phyloP scores from a whole-genome alignment of 2,797 vertebrate species.

The Semotilus atromaculatus region DNA sequence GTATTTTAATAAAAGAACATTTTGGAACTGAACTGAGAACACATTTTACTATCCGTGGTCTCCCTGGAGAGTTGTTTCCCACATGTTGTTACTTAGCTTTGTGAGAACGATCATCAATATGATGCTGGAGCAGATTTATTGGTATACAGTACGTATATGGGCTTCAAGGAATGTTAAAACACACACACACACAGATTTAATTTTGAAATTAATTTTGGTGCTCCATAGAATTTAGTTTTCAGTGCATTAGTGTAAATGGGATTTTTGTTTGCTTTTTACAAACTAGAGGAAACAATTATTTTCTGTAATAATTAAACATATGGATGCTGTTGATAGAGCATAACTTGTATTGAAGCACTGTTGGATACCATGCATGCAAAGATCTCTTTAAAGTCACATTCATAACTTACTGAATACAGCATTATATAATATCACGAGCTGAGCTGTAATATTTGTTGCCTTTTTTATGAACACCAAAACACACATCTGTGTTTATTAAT shows the following conservation, averaged over 20 bases:
- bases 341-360: neutral
- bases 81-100: neutral
- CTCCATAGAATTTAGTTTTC: neutral
- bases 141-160: neutral
- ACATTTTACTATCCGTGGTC: neutral
- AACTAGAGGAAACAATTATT: neutral
- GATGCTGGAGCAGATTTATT: neutral
- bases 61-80: slow-evolving; percentile 10
- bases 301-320: neutral
- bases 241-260: neutral
- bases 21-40: slow-evolving; percentile 10
- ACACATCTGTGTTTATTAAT: slow-evolving; percentile 10
- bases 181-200: neutral
- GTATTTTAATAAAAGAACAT: slow-evolving; percentile 37
- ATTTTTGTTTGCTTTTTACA: neutral
- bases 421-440: no score
- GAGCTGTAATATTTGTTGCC: neutral
- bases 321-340: neutral
- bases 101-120: neutral
- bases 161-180: neutral
- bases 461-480: slow-evolving; percentile 22
- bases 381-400: neutral
- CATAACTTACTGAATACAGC: neutral
- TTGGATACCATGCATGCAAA: neutral
- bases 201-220: neutral